Base-by-base conservation (phyloP, 2,797 vertebrate genomes). In the Lindbergichthys nudifrons region DNA sequence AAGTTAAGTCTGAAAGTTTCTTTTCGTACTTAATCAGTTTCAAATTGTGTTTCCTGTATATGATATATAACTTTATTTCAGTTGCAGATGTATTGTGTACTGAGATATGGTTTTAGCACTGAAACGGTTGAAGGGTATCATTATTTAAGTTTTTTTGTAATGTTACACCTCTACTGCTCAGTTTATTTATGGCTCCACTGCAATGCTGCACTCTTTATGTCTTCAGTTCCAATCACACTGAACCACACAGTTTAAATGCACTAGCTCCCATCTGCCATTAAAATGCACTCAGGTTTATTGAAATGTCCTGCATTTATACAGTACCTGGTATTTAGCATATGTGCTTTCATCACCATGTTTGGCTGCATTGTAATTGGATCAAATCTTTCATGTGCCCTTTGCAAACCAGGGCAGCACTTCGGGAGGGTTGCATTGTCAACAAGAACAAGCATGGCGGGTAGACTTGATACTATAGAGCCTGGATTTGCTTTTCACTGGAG, bases 401-500 rank as follows among this genome's bases (percentile, higher is more conserved):
- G 65, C 65, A 53, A 75, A 74, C 70, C 4, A 1, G 30, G 66
- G 75, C 56, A 26, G 75, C 16, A 4, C 62, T 54, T 42, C 7
- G 23, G 61, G 57, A 36, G 72, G 79, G 69, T 30, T 75, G 79
- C 65, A 57, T 75, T 88, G 85, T 91, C 83, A 84, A 88, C 81
- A 77, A 36, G 82, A 87, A 51, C 85, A 78, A 74, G 54, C 30
- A 26, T 67, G 86, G 65, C 26, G 39, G 77, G 62, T 52, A 88
- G 85, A 85, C 76, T 11, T 67, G 77, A 87, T 78, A 30, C 85
- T 21, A 53, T 16, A 74, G 63, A 80, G 75, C 15, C 67, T 0
- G 65, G 71, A 75, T 89, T 85, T 88, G 68, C 91, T 90, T 87
- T 88, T 84, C 74, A 83, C 65, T 68, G 36, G 80, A 87, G 83